These are phyloP conservation scores for Esox masquinongy DNA, from an alignment of 2,797 vertebrate genomes.

Conservation along the genomic window DNA sequence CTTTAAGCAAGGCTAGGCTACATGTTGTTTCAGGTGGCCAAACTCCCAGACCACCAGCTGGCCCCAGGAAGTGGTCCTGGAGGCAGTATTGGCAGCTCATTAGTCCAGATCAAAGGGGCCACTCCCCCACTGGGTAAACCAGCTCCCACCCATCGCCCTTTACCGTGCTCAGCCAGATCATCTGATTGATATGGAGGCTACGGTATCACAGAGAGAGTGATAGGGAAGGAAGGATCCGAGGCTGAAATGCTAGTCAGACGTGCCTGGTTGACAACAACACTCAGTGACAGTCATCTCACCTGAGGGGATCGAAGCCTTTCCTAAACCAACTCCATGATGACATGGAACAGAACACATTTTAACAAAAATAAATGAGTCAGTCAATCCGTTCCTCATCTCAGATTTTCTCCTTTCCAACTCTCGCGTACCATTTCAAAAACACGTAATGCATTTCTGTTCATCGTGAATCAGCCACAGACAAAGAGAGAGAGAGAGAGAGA, in stretches of 20 bases:
- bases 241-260: constrained; percentile 5
- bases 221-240: constrained; percentile 16
- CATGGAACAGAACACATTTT: background rate
- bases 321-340: background rate
- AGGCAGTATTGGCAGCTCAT: constrained; percentile 77
- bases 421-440: background rate
- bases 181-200: constrained; percentile 66
- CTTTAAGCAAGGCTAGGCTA: constrained; percentile 36
- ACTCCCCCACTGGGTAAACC: constrained; percentile 27
- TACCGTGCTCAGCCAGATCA: constrained; percentile 69
- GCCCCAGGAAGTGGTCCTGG: constrained; percentile 62
- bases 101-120: constrained; percentile 79
- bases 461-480: background rate
- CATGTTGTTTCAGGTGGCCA: constrained; percentile 71
- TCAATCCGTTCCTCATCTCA: background rate
- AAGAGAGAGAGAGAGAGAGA: background rate
- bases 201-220: constrained; percentile 24
- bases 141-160: constrained; percentile 46
- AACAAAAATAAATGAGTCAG: background rate
- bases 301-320: no score
- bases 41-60: constrained; percentile 39
- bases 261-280: constrained; percentile 15
- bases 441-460: background rate
- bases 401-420: background rate
- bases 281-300: background rate